These are phyloP conservation scores for Embidobia sp. DNA, from an alignment of 2,888 invertebrate species.

Conservation along the genomic window DNA sequence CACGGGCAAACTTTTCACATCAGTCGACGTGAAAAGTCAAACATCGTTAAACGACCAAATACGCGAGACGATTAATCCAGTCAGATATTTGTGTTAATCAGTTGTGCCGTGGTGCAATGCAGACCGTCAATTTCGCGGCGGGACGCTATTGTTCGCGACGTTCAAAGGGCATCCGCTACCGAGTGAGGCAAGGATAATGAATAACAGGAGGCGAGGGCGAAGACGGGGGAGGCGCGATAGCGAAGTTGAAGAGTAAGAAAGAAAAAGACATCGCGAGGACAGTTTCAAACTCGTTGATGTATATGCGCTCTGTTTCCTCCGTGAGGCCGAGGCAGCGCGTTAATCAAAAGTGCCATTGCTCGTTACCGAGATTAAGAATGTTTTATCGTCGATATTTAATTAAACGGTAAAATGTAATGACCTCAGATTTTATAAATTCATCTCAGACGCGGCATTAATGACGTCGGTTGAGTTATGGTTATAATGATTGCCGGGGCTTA, in stretches of 20 bases:
- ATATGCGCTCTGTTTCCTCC: slow-evolving; percentile 36
- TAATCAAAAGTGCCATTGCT: slow-evolving; percentile 70
- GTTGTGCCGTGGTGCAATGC: slow-evolving; percentile 10
- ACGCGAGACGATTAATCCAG: slow-evolving; percentile 28
- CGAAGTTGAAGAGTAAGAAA: slow-evolving; percentile 32
- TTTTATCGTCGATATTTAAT: slow-evolving; percentile 76
- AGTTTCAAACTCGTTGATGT: slow-evolving; percentile 56
- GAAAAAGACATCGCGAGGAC: slow-evolving; percentile 33
- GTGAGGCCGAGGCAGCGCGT: slow-evolving; percentile 60
- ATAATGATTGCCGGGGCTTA: slow-evolving; percentile 41
- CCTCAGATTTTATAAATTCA: slow-evolving; percentile 69
- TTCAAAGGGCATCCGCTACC: slow-evolving; percentile 30
- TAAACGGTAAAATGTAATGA: slow-evolving; percentile 72
- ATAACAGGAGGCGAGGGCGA: slow-evolving; percentile 18
- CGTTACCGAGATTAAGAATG: slow-evolving; percentile 73
- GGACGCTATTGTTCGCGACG: slow-evolving; percentile 16
- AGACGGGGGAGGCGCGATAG: slow-evolving; percentile 11
- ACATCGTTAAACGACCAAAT: slow-evolving; percentile 36
- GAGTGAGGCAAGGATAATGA: slow-evolving; percentile 40
- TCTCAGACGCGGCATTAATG: slow-evolving; percentile 54
- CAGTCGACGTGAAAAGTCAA: slow-evolving; percentile 25
- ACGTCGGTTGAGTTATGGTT: slow-evolving; percentile 35
- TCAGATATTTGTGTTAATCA: slow-evolving; percentile 42
- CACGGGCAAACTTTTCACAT: slow-evolving; percentile 32
- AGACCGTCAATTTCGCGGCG: slow-evolving; percentile 33